A percentile compares a stretch with the other conserved stretches of the same genome.
Evolutionary conservation across 2,113 vertebrate genomes (phyloP).

Genomic region (Microcebus jonahi): DNA sequence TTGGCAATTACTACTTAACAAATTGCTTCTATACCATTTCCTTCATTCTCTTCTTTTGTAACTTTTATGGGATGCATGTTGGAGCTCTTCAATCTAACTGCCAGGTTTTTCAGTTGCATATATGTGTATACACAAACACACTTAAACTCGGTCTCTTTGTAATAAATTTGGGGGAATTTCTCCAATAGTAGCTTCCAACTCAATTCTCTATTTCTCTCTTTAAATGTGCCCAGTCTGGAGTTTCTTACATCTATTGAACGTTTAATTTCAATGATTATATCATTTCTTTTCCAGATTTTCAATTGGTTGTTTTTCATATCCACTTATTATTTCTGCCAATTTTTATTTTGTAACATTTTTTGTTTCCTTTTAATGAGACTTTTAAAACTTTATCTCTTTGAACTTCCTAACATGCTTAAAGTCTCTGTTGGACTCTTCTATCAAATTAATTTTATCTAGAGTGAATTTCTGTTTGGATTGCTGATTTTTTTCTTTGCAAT

Average conservation of each 20-base stretch:
- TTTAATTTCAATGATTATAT: slow-evolving; percentile 1
- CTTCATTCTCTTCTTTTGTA: neutral
- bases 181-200: neutral
- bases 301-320: neutral
- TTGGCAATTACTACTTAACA: neutral
- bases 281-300: slow-evolving; percentile 17
- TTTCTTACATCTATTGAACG: neutral
- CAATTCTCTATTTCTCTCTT: neutral
- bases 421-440: neutral
- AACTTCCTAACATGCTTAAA: slow-evolving; percentile 11
- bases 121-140: neutral
- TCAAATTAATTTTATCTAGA: slow-evolving; percentile 17
- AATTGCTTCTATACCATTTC: neutral
- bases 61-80: neutral
- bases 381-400: neutral
- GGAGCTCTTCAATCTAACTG: neutral
- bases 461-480: slow-evolving; percentile 24
- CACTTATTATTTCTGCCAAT: neutral
- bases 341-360: neutral
- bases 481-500: neutral
- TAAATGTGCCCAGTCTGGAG: neutral
- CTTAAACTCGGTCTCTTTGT: neutral
- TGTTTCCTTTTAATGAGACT: slow-evolving; percentile 39
- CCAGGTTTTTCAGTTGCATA: neutral
- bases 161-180: slow-evolving; percentile 22